Conservation (phyloP, 2,113 vertebrate genomes). For the Apteryx owenii region DNA sequence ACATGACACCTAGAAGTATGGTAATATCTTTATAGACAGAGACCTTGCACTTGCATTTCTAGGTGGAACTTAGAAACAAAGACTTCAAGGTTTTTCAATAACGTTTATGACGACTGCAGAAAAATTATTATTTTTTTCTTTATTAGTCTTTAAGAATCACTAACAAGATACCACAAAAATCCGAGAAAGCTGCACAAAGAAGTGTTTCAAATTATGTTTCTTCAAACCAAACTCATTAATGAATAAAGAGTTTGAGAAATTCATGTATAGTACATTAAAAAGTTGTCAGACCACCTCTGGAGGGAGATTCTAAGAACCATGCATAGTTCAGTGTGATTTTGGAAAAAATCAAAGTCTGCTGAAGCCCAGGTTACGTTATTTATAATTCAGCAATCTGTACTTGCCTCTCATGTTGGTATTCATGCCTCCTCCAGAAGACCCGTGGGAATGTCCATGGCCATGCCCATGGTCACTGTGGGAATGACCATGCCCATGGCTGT, state of each 20-base stretch:
- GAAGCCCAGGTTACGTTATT: rapidly evolving
- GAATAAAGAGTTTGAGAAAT: not conserved
- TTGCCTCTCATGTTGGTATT: conserved; percentile 98
- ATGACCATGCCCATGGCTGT: conserved; percentile 72
- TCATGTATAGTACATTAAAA: not conserved
- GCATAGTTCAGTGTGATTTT: not conserved
- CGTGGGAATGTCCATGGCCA: conserved; percentile 82
- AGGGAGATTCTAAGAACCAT: not conserved
- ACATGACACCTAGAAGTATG: not conserved
- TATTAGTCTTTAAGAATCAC: not conserved
- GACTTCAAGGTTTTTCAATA: not conserved
- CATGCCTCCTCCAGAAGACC: conserved; percentile 87
- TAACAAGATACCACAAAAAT: not conserved
- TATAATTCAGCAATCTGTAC: not conserved
- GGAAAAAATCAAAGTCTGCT: not conserved
- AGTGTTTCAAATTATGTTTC: not conserved
- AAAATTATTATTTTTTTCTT: not conserved
- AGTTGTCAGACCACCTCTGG: not conserved
- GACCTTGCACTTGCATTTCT: not conserved
- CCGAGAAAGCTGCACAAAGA: not conserved
- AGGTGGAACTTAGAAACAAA: not conserved
- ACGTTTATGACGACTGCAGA: not conserved
- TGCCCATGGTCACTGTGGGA: conserved; percentile 84
- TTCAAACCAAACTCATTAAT: not conserved
- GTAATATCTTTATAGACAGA: not conserved